Conservation (phyloP, 2,113 vertebrate species). For the Cathartes aura region DNA sequence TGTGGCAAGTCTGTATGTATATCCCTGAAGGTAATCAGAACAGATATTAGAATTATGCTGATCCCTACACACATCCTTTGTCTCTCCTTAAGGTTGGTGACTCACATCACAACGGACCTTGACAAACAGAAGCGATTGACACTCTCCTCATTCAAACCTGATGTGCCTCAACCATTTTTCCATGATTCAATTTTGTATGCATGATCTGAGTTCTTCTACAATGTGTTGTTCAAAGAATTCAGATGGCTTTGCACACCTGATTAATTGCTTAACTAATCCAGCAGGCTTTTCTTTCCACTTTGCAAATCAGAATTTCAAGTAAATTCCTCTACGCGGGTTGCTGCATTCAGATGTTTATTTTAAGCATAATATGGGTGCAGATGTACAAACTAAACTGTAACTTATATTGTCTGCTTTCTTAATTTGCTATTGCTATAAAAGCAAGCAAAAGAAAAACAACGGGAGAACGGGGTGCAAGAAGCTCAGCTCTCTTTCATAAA, state of each 20-base stretch:
- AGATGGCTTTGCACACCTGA: conserved; percentile 37
- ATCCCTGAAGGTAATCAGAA: conserved; percentile 1
- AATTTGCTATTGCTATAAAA: neutral
- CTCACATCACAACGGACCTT: neutral
- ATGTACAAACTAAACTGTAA: neutral
- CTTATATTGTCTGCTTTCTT: neutral
- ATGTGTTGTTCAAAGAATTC: conserved; percentile 9
- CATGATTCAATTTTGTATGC: conserved; percentile 5
- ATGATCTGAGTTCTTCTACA: conserved; percentile 13
- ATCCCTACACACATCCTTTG: neutral
- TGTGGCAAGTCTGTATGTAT: neutral
- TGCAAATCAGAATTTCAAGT: neutral
- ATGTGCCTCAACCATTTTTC: neutral
- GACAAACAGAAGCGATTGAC: conserved; percentile 34
- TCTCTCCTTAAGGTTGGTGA: conserved; percentile 33
- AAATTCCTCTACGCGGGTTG: neutral
- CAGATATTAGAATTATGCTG: conserved; percentile 16
- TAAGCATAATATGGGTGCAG: neutral
- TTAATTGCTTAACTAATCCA: conserved; percentile 39
- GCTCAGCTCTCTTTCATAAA: neutral
- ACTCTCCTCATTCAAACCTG: neutral
- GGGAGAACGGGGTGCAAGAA: neutral
- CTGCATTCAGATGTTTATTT: neutral
- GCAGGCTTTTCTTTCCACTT: neutral
- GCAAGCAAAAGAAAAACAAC: neutral